Conservation (phyloP, 2,797 vertebrate species). For the Protosalanx chinensis region DNA sequence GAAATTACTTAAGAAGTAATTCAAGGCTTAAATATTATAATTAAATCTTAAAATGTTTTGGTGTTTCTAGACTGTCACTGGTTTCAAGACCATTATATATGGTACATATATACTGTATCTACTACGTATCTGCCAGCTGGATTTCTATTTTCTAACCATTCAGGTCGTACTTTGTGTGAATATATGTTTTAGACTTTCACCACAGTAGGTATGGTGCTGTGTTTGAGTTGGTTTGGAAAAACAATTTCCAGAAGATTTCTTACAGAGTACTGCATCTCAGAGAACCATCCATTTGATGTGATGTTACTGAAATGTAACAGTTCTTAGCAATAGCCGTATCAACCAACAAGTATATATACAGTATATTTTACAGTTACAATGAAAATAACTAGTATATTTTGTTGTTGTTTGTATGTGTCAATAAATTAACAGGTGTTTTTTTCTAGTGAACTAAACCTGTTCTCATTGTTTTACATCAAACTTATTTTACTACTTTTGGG, state of each 20-base stretch:
- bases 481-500: neutral
- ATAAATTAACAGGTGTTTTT: constrained; percentile 70
- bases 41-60: neutral
- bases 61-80: neutral
- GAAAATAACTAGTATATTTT: constrained; percentile 59
- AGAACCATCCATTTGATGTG: constrained; percentile 69
- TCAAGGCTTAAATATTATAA: neutral
- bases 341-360: constrained; percentile 45
- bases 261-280: constrained; percentile 62
- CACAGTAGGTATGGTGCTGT: constrained; percentile 46
- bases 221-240: constrained; percentile 28
- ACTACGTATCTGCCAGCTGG: neutral
- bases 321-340: constrained; percentile 60
- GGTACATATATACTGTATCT: too few relatives aligned
- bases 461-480: neutral
- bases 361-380: constrained; percentile 68
- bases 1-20: neutral
- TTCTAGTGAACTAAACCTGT: neutral
- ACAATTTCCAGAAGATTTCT: constrained; percentile 53
- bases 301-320: constrained; percentile 54
- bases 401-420: constrained; percentile 43
- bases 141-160: constrained; percentile 18
- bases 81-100: constrained; percentile 20
- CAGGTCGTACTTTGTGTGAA: constrained; percentile 28
- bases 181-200: constrained; percentile 36